phyloP scores from a whole-genome alignment of 2,797 vertebrate species.

The Halcyon smyrnensis region DNA sequence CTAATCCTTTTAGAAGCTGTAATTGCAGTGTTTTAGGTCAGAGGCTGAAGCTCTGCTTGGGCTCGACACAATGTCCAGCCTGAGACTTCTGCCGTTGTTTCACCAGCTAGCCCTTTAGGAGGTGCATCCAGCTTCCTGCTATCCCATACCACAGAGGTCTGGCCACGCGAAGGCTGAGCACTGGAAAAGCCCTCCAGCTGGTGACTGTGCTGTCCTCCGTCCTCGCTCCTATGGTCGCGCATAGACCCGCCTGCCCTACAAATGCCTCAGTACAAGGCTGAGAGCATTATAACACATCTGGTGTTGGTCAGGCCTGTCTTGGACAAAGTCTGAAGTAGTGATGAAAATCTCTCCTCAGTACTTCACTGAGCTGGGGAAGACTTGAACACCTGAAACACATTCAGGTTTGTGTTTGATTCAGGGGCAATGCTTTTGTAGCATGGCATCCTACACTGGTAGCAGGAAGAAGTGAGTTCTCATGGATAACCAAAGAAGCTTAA shows the following conservation, averaged over 20 bases:
- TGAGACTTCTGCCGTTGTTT: rapidly evolving
- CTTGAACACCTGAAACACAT: background rate
- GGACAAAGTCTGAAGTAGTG: background rate
- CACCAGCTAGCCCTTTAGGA: background rate
- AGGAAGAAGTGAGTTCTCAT: background rate
- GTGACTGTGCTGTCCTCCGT: rapidly evolving
- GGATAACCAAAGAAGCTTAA: background rate
- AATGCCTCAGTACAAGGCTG: rapidly evolving
- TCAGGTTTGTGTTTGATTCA: background rate
- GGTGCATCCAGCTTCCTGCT: background rate
- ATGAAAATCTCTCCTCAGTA: background rate
- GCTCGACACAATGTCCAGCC: rapidly evolving
- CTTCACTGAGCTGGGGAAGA: background rate
- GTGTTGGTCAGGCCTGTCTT: background rate
- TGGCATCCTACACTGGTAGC: background rate
- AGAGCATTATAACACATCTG: background rate
- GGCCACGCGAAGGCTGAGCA: background rate
- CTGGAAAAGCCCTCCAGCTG: background rate
- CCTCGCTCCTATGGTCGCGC: rapidly evolving
- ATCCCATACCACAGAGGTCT: background rate
- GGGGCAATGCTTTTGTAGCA: background rate
- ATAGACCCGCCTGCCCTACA: rapidly evolving
- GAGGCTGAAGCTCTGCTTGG: background rate
- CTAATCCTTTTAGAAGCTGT: background rate
- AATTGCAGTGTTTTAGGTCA: rapidly evolving